Base-by-base conservation (phyloP, 2,888 invertebrate species). In the Lymantria monacha region DNA sequence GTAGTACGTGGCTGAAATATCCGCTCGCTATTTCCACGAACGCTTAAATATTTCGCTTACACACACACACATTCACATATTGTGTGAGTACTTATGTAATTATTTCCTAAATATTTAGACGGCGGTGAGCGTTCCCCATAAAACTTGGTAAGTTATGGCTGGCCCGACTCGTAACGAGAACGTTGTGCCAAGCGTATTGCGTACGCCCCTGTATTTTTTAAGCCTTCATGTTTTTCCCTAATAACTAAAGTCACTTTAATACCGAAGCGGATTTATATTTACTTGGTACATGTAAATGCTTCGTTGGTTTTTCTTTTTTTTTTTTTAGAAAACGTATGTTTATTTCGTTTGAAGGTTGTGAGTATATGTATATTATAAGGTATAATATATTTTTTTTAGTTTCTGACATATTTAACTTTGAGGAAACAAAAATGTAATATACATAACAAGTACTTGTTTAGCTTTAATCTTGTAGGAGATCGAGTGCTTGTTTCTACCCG, bases 51-150 rank as follows among this genome's bases (percentile, higher is more conserved):
- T 70, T 61, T 67, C 52, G 51, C 59, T 48, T 57, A 63, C 61
- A 63, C 61, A 51, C 44, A 36, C 49, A 56, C 52, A 55, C 55
- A 56, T 44, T 42, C 51, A 54, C 46, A 51, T 57, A 54, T 55
- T 55, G 55, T 59, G 67, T 61, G 61, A 61, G 64, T 74, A 76
- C 74, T 76, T 73, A 71, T 74, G 70, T 81, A 81, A 81, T 81
- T 83, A 82, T 82, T 79, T 70, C 75, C 75, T 80, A 81, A 82
- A 83, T 82, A 83, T 83, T 82, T 81, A 80, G 79, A 63, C 75
- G 70, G 65, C 63, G 72, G 70, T 64, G 66, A 68, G 65, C 73
- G 69, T 66, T 64, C 48, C 66, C 70, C 79, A 76, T 83, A 83
- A 83, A 83, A 69, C 77, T 70, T 53, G 50, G 69, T 72, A 75